These are phyloP conservation scores for Germaria angustata DNA, from an alignment of 2,888 invertebrate genomes.

Conservation along the genomic window DNA sequence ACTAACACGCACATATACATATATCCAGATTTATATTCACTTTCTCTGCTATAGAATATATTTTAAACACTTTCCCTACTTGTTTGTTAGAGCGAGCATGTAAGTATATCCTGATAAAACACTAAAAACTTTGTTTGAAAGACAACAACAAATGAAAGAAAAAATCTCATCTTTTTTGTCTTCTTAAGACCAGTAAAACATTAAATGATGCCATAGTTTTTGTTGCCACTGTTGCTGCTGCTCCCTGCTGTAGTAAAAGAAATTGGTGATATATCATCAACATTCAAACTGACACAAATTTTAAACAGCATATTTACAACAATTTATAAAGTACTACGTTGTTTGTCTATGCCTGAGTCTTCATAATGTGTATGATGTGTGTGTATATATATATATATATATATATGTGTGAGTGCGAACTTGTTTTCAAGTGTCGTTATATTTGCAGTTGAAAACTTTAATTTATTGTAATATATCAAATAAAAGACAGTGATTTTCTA, in stretches of 20 bases:
- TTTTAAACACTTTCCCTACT: slow-evolving; percentile 31
- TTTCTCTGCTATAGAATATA: neutral
- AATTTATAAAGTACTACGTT: slow-evolving; percentile 23
- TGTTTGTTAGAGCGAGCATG: neutral
- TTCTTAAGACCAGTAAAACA: neutral
- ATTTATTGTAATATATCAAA: slow-evolving; percentile 32
- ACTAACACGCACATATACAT: neutral
- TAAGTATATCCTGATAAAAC: neutral
- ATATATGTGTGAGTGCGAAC: neutral
- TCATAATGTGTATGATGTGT: neutral
- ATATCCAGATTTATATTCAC: neutral
- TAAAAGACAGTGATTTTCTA: slow-evolving; percentile 10
- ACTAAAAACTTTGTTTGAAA: slow-evolving; percentile 10
- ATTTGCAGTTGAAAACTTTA: slow-evolving; percentile 21
- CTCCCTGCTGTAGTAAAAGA: slow-evolving; percentile 1
- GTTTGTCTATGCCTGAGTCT: neutral
- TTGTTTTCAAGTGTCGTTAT: neutral
- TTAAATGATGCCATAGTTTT: neutral
- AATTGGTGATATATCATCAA: slow-evolving; percentile 58
- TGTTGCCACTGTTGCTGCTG: neutral
- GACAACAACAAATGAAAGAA: neutral
- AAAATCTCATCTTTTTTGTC: neutral
- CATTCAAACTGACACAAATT: slow-evolving; percentile 61
- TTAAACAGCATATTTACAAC: slow-evolving; percentile 57
- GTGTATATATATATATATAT: neutral